These are phyloP conservation scores for Gambusia holbrooki DNA, from an alignment of 2,113 vertebrate species.

Conservation along the genomic window DNA sequence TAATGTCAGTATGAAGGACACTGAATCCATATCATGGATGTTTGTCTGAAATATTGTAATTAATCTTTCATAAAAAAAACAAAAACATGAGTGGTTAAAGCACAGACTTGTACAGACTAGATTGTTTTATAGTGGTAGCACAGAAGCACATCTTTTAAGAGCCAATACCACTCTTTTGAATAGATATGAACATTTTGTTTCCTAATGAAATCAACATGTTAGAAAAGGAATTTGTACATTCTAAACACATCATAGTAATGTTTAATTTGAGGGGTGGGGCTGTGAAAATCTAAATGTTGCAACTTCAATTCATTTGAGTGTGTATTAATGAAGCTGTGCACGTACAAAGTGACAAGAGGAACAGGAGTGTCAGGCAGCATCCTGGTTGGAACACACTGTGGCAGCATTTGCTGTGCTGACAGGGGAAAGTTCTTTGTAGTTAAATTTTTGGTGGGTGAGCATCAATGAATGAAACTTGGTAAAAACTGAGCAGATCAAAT, in stretches of 20 bases:
- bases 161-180: too few relatives aligned
- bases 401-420: conserved; percentile 78
- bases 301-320: conserved; percentile 6
- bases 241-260: background rate
- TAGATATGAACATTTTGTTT: background rate
- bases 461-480: background rate
- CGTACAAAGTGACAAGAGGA: conserved; percentile 1
- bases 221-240: background rate
- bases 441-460: conserved; percentile 48
- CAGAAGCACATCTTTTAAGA: too few relatives aligned
- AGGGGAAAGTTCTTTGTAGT: conserved; percentile 31
- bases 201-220: background rate
- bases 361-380: conserved; percentile 55
- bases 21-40: background rate
- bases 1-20: background rate
- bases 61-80: background rate
- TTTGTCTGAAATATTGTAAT: background rate
- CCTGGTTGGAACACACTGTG: conserved; percentile 75
- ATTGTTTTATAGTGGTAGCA: too few relatives aligned
- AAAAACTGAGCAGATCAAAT: background rate
- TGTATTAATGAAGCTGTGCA: conserved; percentile 1
- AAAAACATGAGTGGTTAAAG: too few relatives aligned
- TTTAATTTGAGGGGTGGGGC: background rate
- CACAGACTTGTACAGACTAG: too few relatives aligned
- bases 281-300: background rate